Evolutionary conservation across 2,888 invertebrate genomes (phyloP), one percentile per base, ranked within the genome.

Genomic region (Pollenia labialis): DNA sequence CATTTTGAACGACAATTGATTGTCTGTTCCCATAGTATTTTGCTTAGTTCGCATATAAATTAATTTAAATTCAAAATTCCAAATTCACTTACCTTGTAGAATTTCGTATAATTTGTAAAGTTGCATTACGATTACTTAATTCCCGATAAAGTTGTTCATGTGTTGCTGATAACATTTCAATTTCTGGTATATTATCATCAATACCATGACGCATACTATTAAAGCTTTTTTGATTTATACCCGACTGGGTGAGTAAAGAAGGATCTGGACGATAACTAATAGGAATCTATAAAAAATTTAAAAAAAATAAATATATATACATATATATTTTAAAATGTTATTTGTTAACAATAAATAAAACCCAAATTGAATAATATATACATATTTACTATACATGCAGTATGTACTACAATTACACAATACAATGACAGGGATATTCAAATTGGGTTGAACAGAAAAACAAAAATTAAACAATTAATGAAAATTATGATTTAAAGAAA

Each of bases 61-160:
- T 42, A 16, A 48, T 52, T 42, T 12, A 58, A 18, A n/a, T 32
- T 64, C 12, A 52, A 18, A 68, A 44, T 42, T 0, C 42, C 18
- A 12, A 46, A 40, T 56, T 16, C 11, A 66, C 88, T 84, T 81
- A 93, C 93, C 92, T 91, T 58, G 92, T 93, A 74, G 93, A 92
- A 82, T 91, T 91, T 4, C 93, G 89, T 75, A 93, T 90, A 80
- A 93, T 82, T 75, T 93, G 92, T 50, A 93, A 89, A 54, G 92
- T 92, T 14, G 93, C 92, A 90, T 93, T 92, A 11, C 93, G 92
- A 89, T 93, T 93, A 84, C 91, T 92, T 66, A 93, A 88, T 88
- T 93, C 93, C 88, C 93, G 92, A 76, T 92, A 92, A 18, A 93
- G 91, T 87, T 92, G 91, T 81, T 93, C 93, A 88, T 93, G 93